These are phyloP conservation scores for Leuciscus waleckii DNA, from an alignment of 2,797 vertebrate species.

Conservation along the genomic window DNA sequence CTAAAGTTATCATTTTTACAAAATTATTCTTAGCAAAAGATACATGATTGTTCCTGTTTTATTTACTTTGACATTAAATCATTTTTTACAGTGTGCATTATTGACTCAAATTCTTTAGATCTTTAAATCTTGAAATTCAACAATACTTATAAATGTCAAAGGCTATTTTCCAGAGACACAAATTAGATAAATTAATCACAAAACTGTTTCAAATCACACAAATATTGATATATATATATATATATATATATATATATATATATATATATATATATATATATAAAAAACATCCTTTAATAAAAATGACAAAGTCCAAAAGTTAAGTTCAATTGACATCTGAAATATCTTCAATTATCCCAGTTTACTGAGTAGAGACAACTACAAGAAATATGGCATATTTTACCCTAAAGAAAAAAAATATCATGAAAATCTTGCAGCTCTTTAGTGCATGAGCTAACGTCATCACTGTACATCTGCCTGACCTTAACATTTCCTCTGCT, in stretches of 20 bases:
- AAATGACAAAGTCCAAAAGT: background rate
- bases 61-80: no score
- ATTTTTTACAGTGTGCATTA: no score
- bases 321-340: background rate
- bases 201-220: background rate
- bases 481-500: conserved; percentile 54
- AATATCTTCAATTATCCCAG: background rate
- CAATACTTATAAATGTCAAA: background rate
- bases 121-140: background rate
- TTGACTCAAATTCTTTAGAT: no score
- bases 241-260: background rate
- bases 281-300: background rate
- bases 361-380: background rate
- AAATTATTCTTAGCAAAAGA: no score
- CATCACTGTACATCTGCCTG: conserved; percentile 59
- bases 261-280: background rate
- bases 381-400: background rate
- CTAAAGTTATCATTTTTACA: no score
- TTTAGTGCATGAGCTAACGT: conserved; percentile 5
- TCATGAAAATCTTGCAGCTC: background rate
- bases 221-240: background rate
- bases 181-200: background rate
- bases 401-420: background rate
- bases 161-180: background rate
- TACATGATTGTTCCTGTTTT: no score